Base-by-base conservation (phyloP, 1,140 invertebrate species). In the Pollicipes pollicipes region DNA sequence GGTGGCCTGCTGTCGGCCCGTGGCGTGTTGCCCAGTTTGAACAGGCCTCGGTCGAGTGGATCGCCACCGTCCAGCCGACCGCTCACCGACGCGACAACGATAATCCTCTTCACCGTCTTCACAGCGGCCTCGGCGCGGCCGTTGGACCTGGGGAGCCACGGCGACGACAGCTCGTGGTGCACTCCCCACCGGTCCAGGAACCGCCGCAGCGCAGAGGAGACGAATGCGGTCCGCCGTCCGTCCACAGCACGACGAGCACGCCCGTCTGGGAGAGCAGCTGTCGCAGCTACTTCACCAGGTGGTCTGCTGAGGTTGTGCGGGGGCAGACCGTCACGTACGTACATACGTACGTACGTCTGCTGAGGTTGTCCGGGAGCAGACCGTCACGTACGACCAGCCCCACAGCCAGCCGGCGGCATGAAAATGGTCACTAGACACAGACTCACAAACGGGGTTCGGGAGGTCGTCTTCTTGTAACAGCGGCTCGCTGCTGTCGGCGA, bases 131-230 rank as follows among this genome's bases (percentile, higher is more conserved):
- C 68, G 27, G 73, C 68, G 26, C 30, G 30, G 0, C 72, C 73
- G 27, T 73, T 73, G 2, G 72, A 30, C 30, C 64, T 26, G 0
- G 72, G 31, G n/a, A 70, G 31, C 10, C 70, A 66, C 26, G 58
- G 71, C 0, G 71, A 73, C 3, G 73, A 68, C 1, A 70, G 3
- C 17, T 69, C 64, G 28, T 32, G 16, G 0, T 45, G 32, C 1
- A 73, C 69, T 35, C 72, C 71, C 73, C 73, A 73, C 24, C 68
- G 30, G n/a, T 31, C 63, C 29, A 73, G 6, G 69, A 73, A 73
- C 10, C 37, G 28, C 30, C 45, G 35, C 28, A 73, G 63, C 28
- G 63, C 58, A 24, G 69, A 64, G 0, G 72, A 73, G 4, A 24
- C 28, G 64, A 73, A 73, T 73, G 67, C 0, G 71, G 71, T 2